A percentile compares a stretch with the other conserved stretches of the same genome.
phyloP scores from a whole-genome alignment of 2,888 invertebrate genomes.

The Peribatodes rhomboidaria region DNA sequence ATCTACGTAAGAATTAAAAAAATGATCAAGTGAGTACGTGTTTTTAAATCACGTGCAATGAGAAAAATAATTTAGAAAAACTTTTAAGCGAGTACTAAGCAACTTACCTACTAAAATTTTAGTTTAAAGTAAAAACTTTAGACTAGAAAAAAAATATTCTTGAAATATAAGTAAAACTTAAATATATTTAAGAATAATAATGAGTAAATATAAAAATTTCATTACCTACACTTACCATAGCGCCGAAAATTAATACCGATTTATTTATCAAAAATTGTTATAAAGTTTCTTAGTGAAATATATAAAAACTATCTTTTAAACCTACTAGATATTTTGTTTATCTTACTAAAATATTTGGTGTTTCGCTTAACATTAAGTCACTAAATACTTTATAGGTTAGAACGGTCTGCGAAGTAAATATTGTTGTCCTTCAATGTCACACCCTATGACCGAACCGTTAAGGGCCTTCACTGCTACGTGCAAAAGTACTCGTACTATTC shows the following conservation, averaged over 20 bases:
- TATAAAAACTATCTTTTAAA: conserved; percentile 15
- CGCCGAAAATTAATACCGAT: conserved; percentile 30
- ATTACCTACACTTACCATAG: conserved; percentile 45
- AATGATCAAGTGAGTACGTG: no score
- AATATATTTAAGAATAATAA: no score
- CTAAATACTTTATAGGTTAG: conserved; percentile 32
- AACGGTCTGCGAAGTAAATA: conserved; percentile 43
- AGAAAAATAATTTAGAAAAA: no score
- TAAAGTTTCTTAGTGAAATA: conserved; percentile 20
- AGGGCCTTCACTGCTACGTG: conserved; percentile 22
- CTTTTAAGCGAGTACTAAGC: no score
- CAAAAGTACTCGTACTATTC: conserved; percentile 9
- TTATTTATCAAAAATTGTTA: conserved; percentile 30
- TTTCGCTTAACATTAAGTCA: conserved; percentile 31
- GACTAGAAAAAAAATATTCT: neutral
- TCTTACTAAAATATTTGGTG: conserved; percentile 30
- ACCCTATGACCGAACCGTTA: conserved; percentile 35
- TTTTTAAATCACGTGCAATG: no score
- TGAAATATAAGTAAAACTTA: neutral
- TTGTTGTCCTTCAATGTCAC: conserved; percentile 48
- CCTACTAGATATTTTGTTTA: conserved; percentile 5
- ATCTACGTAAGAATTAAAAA: no score
- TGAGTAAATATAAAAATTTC: conserved; percentile 4
- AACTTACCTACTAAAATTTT: no score
- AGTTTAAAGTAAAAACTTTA: no score